Evolutionary conservation across 1,140 invertebrate genomes (phyloP).

Genomic region (Drosophila bipectinata): DNA sequence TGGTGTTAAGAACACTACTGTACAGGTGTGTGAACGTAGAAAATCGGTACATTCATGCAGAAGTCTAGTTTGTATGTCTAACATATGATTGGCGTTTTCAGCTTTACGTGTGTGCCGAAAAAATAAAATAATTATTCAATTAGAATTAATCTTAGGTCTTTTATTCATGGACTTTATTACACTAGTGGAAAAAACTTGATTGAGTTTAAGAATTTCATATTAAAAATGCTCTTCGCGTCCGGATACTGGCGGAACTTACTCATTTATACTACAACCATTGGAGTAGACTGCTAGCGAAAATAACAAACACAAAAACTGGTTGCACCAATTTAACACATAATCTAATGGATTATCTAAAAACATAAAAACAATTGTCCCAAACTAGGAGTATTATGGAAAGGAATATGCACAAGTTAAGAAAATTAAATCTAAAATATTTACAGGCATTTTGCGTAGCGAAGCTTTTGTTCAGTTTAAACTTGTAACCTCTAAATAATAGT

Average conservation of each 20-base stretch:
- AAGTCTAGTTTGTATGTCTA: no score
- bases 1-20: no score
- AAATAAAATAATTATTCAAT: neutral
- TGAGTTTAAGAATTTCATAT: neutral
- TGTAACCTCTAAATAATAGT: conserved; percentile 34
- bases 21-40: no score
- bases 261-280: conserved; percentile 1
- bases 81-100: neutral
- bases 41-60: no score
- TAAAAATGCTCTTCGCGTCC: neutral
- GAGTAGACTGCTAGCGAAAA: neutral
- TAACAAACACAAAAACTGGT: neutral
- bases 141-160: neutral
- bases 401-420: conserved; percentile 10
- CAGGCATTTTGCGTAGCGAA: conserved; percentile 77
- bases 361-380: conserved; percentile 12
- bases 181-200: neutral
- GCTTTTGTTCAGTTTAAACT: conserved; percentile 35
- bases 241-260: neutral
- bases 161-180: neutral
- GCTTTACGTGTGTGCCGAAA: neutral
- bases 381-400: conserved; percentile 6
- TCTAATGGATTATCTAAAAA: conserved; percentile 5
- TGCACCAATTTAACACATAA: neutral
- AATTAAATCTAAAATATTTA: conserved; percentile 67